Evolutionary conservation across 2,797 vertebrate species (phyloP).

Genomic region (Amniataba percoides): DNA sequence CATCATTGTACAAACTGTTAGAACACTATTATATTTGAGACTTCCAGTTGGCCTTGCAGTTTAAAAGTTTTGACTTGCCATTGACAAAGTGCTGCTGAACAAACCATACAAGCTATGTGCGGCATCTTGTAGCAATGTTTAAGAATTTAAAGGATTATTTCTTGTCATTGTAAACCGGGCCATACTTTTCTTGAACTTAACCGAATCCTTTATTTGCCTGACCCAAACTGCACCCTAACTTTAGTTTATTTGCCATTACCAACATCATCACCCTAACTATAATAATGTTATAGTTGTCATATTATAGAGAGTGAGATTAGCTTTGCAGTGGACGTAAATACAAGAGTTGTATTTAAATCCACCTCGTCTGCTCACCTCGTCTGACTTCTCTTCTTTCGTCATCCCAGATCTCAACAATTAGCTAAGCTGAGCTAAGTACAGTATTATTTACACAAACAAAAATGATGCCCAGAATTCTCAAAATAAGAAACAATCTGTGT

Average conservation of each 20-base stretch:
- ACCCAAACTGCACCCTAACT: neutral
- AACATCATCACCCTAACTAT: too few species aligned
- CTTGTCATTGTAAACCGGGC: neutral
- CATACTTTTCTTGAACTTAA: too few species aligned
- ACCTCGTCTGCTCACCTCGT: fast-evolving
- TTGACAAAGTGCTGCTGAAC: neutral
- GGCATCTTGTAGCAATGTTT: neutral
- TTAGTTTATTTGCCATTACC: neutral
- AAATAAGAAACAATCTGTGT: neutral
- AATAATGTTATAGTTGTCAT: neutral
- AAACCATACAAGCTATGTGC: neutral
- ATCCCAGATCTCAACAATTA: conserved; percentile 1
- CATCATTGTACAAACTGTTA: neutral
- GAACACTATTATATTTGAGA: neutral
- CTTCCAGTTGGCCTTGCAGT: neutral
- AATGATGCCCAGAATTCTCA: neutral
- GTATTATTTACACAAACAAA: neutral
- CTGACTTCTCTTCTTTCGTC: neutral
- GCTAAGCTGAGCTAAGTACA: neutral
- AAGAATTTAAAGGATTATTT: neutral
- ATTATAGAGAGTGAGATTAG: too few species aligned
- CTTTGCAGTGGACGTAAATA: too few species aligned
- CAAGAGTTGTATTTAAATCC: too few species aligned
- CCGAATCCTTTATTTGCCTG: neutral
- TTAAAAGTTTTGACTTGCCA: neutral